These are phyloP conservation scores for Scaptomyza graminum DNA, from an alignment of 1,140 invertebrate species.

Conservation along the genomic window DNA sequence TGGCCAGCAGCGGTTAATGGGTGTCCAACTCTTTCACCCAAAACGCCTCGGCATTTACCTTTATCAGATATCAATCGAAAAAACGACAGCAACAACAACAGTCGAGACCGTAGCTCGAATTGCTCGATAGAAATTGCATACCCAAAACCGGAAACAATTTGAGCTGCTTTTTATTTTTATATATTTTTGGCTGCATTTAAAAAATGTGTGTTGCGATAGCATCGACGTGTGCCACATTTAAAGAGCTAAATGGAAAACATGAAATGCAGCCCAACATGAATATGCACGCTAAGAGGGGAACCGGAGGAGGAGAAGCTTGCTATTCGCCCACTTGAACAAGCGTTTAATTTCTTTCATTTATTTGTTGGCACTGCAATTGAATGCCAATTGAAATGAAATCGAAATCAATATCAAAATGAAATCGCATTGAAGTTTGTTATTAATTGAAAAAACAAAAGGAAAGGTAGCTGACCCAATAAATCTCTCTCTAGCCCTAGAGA, in stretches of 20 bases:
- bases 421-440: slow-evolving; percentile 50
- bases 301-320: background rate
- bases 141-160: slow-evolving; percentile 70
- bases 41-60: background rate
- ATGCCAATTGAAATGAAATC: slow-evolving; percentile 69
- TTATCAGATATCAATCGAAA: slow-evolving; percentile 4
- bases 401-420: slow-evolving; percentile 53
- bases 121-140: slow-evolving; percentile 46
- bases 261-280: slow-evolving; percentile 53
- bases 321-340: slow-evolving; percentile 45
- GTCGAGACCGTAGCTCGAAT: background rate
- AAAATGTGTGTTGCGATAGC: slow-evolving; percentile 63
- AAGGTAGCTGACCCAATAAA: slow-evolving; percentile 40
- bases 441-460: slow-evolving; percentile 14
- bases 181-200: slow-evolving; percentile 59
- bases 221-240: slow-evolving; percentile 71
- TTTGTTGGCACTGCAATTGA: slow-evolving; percentile 67
- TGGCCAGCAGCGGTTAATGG: background rate
- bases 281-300: slow-evolving; percentile 54
- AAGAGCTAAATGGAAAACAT: slow-evolving; percentile 62
- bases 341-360: slow-evolving; percentile 55
- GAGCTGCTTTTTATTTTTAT: slow-evolving; percentile 38
- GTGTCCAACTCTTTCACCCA: background rate
- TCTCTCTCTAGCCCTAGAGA: background rate
- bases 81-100: background rate